Percentiles rank a stretch among this genome's conserved stretches.
Conservation (phyloP, 2,797 vertebrate species). For the Muscicapa striata region DNA sequence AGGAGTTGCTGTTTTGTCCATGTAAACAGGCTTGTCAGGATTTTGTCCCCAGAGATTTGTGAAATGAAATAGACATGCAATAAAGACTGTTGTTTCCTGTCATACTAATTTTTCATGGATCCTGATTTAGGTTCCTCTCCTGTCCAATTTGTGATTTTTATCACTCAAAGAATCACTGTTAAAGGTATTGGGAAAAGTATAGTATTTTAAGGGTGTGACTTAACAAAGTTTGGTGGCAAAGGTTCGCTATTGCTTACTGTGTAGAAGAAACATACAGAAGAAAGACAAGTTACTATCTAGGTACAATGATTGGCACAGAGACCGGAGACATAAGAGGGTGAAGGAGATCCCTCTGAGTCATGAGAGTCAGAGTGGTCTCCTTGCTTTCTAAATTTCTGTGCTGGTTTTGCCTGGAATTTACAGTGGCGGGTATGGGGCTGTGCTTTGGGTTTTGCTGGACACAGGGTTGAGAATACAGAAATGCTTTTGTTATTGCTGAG, state of each 20-base stretch:
- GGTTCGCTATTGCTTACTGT: background rate
- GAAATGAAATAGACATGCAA: background rate
- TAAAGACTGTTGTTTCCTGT: background rate
- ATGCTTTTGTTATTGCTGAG: background rate
- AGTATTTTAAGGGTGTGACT: background rate
- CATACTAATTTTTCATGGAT: background rate
- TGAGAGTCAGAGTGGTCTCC: background rate
- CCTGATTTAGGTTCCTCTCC: background rate
- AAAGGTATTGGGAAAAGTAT: background rate
- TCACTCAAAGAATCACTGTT: background rate
- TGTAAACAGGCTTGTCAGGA: background rate
- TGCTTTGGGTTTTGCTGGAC: background rate
- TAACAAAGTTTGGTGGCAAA: background rate
- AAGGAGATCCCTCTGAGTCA: background rate
- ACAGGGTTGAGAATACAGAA: background rate
- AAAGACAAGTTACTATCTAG: background rate
- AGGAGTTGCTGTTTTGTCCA: background rate
- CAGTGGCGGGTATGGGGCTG: background rate
- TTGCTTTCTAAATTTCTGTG: background rate
- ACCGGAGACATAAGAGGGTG: rapidly evolving
- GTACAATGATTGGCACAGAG: background rate
- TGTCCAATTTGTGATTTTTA: background rate
- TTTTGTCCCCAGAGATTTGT: background rate
- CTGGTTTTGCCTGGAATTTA: background rate
- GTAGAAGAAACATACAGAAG: background rate